These are phyloP conservation scores for Jordanella pulchra DNA, from an alignment of 2,797 vertebrate species.

Conservation along the genomic window DNA sequence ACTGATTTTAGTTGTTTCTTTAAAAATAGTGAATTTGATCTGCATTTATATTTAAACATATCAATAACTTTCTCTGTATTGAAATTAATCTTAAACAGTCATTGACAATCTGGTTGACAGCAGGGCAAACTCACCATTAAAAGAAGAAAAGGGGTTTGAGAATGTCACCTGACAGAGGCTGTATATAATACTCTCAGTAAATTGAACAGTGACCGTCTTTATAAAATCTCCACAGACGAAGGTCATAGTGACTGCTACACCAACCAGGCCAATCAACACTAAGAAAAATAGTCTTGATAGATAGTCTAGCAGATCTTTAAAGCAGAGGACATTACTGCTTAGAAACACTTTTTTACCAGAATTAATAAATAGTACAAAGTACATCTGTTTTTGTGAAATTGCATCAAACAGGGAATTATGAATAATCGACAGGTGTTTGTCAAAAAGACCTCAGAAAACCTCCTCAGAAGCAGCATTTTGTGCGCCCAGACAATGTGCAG, in stretches of 20 bases:
- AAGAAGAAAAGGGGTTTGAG: not conserved
- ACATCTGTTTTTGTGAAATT: not conserved
- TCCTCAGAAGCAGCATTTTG: constrained; percentile 18
- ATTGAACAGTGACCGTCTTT: not conserved
- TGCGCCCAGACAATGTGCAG: constrained; percentile 12
- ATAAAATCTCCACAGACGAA: not conserved
- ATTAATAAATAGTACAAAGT: not conserved
- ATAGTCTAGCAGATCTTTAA: not conserved
- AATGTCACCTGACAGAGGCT: not conserved
- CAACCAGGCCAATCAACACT: not conserved
- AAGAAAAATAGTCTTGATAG: not conserved
- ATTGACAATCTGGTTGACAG: not conserved
- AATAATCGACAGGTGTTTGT: constrained; percentile 14
- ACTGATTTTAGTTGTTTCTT: no score
- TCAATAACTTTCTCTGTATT: not conserved
- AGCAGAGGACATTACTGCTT: not conserved
- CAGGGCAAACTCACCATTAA: not conserved
- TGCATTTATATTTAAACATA: not conserved
- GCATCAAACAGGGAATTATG: not conserved
- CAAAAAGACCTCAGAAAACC: constrained; percentile 17
- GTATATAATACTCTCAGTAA: not conserved
- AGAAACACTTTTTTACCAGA: not conserved
- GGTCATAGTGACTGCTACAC: not conserved
- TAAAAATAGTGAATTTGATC: not conserved
- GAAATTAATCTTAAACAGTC: not conserved